Conservation (phyloP, 1,140 invertebrate species). For the Globodera rostochiensis region DNA sequence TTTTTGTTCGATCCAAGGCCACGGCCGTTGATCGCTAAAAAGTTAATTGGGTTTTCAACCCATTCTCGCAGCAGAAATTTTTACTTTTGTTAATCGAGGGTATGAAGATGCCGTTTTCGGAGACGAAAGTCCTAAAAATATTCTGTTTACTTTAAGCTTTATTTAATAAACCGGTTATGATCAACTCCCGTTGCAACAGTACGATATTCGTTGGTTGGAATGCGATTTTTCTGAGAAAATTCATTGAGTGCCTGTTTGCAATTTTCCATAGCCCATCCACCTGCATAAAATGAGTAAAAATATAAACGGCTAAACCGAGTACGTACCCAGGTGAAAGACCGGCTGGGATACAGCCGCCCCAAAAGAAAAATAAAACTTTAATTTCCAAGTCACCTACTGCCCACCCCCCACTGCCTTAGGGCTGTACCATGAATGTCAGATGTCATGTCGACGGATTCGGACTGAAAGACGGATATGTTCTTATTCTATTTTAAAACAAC, state of each 20-base stretch:
- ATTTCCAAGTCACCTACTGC: background rate
- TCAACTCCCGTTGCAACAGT: conserved; percentile 17
- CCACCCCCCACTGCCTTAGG: background rate
- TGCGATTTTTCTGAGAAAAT: conserved; percentile 41
- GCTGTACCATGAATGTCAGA: conserved; percentile 42
- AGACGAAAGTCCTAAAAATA: conserved; percentile 28
- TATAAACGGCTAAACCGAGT: too few species aligned
- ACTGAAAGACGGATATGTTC: conserved; percentile 31
- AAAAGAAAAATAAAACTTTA: background rate
- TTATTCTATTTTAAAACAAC: conserved; percentile 19
- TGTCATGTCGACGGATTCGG: conserved; percentile 46
- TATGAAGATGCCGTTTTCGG: conserved; percentile 23
- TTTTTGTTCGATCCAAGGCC: conserved; percentile 95
- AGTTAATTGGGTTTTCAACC: background rate
- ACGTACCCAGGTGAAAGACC: too few species aligned
- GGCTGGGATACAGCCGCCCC: too few species aligned
- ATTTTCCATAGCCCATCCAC: conserved; percentile 51
- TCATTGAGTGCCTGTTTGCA: conserved; percentile 50
- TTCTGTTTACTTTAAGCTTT: conserved; percentile 10
- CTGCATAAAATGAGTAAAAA: background rate
- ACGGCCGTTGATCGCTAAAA: conserved; percentile 74
- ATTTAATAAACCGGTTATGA: conserved; percentile 26
- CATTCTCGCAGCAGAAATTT: background rate
- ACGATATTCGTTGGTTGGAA: conserved; percentile 21
- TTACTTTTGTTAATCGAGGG: conserved; percentile 24